Base-by-base conservation (phyloP, 2,113 vertebrate genomes). In the Dascyllus trimaculatus region DNA sequence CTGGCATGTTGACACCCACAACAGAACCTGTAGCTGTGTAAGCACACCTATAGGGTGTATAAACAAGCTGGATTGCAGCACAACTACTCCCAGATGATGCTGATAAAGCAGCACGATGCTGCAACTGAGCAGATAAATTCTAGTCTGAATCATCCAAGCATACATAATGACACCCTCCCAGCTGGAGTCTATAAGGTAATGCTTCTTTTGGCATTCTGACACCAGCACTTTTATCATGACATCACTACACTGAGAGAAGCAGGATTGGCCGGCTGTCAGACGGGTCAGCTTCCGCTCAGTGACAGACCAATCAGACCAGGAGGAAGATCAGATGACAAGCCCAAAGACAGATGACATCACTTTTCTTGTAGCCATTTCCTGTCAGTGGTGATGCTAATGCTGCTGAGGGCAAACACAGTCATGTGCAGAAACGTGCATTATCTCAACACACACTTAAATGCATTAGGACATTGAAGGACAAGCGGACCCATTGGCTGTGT, bases 1-100 rank as follows among this genome's bases (percentile, higher is more conserved):
- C 59, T 38, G 64, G 25, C 19, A 21, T 81, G 82, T 88, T 88
- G 85, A 88, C 71, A 89, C 67, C 72, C 25, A 66, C 54, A 89
- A 87, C 86, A 89, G 8, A 17, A 70, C 67, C 62, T 62, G 68
- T 62, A 25, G 56, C 40, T 71, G 66, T 26, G 53, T 62, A 60
- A 88, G 61, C 61, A 77, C 67, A 71, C 59, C 67, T 49, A 49
- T 53, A 5, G 24, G 1, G 19, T 32, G 61, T 21, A 38, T 21
- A 52, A 46, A 58, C 45, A 69, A 71, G 18, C 11, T 4, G 1
- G 46, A 53, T 2, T 24, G 9, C 25, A 21, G 52, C 0, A 35
- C 32, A 53, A 51, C 53, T 60, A 65, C 59, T 68, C 52, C 63
- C 25, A 60, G 38, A 15, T 52, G 48, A 17, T 56, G 59, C 69